Evolutionary conservation across 1,140 invertebrate genomes (phyloP).

Genomic region (Atta cephalotes): DNA sequence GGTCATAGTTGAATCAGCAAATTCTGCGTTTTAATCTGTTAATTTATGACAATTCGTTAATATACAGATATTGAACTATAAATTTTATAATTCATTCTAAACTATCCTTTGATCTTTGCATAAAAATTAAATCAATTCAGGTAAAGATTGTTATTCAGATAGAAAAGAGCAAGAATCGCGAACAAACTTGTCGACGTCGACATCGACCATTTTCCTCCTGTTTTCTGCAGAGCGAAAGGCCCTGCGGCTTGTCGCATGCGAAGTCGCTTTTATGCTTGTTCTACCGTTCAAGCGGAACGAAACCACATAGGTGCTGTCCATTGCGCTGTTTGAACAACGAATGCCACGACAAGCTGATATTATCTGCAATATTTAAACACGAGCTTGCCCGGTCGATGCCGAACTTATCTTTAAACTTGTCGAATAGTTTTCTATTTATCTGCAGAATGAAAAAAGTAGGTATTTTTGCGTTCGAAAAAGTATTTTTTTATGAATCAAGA

Average conservation of each 20-base stretch:
- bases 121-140: background rate
- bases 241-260: constrained; percentile 39
- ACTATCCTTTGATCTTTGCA: background rate
- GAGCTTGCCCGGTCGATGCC: background rate
- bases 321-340: constrained; percentile 73
- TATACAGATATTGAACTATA: background rate
- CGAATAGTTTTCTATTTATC: background rate
- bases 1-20: background rate
- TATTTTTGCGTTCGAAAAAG: background rate
- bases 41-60: background rate
- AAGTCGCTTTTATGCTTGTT: constrained; percentile 66
- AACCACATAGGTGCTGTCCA: constrained; percentile 69
- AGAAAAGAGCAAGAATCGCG: background rate
- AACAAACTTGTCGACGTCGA: constrained; percentile 7
- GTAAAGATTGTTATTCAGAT: background rate
- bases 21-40: background rate
- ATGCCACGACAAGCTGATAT: constrained; percentile 36
- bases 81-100: background rate
- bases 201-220: background rate
- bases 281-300: constrained; percentile 71
- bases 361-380: constrained; percentile 49
- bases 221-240: constrained; percentile 56
- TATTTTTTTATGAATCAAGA: too few species aligned
- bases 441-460: background rate
- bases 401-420: constrained; percentile 32